phyloP scores from a whole-genome alignment of 2,888 invertebrate species.

The Stramonita haemastoma region DNA sequence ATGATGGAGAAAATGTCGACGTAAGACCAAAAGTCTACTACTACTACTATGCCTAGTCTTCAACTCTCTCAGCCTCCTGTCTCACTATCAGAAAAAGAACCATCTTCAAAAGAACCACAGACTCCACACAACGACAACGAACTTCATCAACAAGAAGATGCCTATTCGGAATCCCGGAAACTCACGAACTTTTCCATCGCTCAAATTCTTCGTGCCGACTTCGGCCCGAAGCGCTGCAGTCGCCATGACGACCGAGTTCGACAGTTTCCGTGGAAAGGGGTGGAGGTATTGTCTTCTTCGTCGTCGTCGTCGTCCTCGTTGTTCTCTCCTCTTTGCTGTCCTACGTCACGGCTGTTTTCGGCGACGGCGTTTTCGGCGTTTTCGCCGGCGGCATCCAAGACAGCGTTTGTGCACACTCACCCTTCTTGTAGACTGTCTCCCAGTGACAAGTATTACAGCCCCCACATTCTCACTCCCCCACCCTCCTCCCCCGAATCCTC shows the following conservation, averaged over 20 bases:
- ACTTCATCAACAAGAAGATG: not conserved
- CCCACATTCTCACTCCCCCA: slow-evolving; percentile 22
- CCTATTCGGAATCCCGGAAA: slow-evolving; percentile 9
- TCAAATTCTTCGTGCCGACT: slow-evolving; percentile 64
- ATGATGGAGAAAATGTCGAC: not conserved
- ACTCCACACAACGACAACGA: not conserved
- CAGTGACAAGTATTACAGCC: not conserved
- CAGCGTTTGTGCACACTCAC: not conserved
- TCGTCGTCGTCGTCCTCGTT: not conserved
- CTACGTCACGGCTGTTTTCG: not conserved
- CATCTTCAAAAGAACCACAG: not conserved
- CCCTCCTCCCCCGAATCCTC: slow-evolving; percentile 18
- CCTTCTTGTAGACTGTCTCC: not conserved
- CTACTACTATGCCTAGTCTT: not conserved
- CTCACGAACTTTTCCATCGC: slow-evolving; percentile 67
- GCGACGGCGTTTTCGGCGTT: slow-evolving; percentile 12
- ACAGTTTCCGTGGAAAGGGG: slow-evolving; percentile 2
- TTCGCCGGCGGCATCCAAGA: not conserved
- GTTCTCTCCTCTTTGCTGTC: not conserved
- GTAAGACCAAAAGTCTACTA: not conserved
- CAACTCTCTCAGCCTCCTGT: not conserved
- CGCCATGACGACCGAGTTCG: slow-evolving; percentile 19
- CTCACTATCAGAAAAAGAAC: slow-evolving; percentile 11
- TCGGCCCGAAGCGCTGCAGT: slow-evolving; percentile 51
- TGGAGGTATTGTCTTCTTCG: not conserved